Evolutionary conservation across 1,140 invertebrate genomes (phyloP).

Genomic region (Lepidurus arcticus): DNA sequence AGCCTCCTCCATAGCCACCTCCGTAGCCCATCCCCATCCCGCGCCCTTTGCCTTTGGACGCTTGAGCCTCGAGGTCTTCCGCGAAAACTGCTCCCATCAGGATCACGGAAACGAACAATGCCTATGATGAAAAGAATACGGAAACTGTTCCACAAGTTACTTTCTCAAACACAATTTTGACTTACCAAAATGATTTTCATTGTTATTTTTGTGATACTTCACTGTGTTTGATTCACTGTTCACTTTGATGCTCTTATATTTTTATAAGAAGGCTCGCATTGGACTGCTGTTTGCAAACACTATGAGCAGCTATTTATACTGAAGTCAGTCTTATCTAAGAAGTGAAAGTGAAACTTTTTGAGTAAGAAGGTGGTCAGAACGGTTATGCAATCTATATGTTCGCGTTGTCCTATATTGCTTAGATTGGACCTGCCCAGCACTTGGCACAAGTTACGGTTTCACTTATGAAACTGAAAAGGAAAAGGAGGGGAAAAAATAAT

Average conservation of each 20-base stretch:
- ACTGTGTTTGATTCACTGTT: background rate
- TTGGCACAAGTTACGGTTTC: too few species aligned
- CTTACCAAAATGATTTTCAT: slow-evolving; percentile 2
- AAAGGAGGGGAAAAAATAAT: too few species aligned
- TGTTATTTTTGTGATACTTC: too few species aligned
- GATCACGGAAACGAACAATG: background rate
- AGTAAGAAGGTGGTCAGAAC: background rate
- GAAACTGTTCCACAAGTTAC: background rate
- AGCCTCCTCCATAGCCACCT: background rate
- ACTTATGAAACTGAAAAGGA: too few species aligned
- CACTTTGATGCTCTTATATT: too few species aligned
- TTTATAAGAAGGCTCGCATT: background rate
- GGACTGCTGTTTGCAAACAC: background rate
- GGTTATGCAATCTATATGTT: background rate
- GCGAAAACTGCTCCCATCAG: background rate
- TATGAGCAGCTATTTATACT: background rate
- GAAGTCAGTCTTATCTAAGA: background rate
- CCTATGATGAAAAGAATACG: background rate
- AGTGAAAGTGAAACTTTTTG: slow-evolving; percentile 3
- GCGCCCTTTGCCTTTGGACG: background rate
- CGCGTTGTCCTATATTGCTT: background rate
- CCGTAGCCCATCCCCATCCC: background rate
- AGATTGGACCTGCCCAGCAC: too few species aligned
- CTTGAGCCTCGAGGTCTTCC: background rate
- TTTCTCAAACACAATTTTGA: background rate